Conservation (phyloP, 2,797 vertebrate species). For the Chromis chromis region DNA sequence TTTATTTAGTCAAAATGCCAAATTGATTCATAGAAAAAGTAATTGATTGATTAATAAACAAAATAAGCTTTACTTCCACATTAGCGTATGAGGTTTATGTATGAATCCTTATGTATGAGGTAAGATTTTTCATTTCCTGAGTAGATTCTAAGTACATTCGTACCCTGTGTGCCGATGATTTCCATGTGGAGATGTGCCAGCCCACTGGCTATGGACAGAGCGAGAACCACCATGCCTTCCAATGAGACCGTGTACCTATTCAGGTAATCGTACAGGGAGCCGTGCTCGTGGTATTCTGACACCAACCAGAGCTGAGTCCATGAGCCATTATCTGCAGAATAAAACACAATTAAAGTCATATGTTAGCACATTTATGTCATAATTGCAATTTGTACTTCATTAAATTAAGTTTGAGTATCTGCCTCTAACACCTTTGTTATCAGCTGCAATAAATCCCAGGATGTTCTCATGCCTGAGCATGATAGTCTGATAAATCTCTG, state of each 20-base stretch:
- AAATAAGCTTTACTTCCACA: not conserved
- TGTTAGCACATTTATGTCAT: not conserved
- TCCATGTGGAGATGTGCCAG: conserved; percentile 98
- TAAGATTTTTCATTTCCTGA: conserved; percentile 4
- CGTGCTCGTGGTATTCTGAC: conserved; percentile 95
- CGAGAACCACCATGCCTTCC: conserved; percentile 89
- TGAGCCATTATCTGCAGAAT: conserved; percentile 90
- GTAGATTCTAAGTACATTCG: conserved; percentile 7
- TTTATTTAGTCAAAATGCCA: not conserved
- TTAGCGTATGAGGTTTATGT: no score
- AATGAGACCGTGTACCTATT: conserved; percentile 90
- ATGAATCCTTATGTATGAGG: not conserved
- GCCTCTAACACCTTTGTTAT: conserved; percentile 91
- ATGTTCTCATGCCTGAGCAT: conserved; percentile 98
- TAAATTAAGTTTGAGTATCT: not conserved
- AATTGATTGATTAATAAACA: not conserved
- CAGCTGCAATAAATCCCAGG: conserved; percentile 96
- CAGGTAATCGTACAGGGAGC: conserved; percentile 95
- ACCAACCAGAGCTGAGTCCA: conserved; percentile 99
- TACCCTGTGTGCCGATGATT: conserved; percentile 96
- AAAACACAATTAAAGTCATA: conserved; percentile 13
- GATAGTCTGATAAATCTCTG: conserved; percentile 97
- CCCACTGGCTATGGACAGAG: conserved; percentile 91
- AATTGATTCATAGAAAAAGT: not conserved
- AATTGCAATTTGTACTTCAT: not conserved